These are phyloP conservation scores for Hydractinia symbiolongicarpus DNA, from an alignment of 30 jellyfish, hydroid and myxozoan genomes.

Conservation along the genomic window DNA sequence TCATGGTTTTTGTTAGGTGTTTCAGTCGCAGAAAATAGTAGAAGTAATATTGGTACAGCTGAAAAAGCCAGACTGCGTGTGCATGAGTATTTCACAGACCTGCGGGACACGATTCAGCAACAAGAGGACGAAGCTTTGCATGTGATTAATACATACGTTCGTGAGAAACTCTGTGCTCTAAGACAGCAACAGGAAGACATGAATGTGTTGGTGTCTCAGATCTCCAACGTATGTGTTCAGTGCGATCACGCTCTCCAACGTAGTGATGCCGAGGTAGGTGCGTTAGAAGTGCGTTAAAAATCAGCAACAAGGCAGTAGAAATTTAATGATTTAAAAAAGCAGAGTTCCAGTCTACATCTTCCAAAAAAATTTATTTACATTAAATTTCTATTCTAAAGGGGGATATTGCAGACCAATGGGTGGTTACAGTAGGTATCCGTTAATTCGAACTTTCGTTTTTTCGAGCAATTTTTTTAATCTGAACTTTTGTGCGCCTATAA, in stretches of 20 bases:
- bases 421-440: too few species aligned
- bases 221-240: slow-evolving; percentile 70
- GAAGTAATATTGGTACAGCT: slow-evolving; percentile 63
- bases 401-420: too few species aligned
- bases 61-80: slow-evolving; percentile 76
- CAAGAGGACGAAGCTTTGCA: slow-evolving; percentile 91
- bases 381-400: too few species aligned
- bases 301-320: too few species aligned
- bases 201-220: slow-evolving; percentile 79
- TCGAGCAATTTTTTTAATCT: too few species aligned
- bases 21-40: slow-evolving; percentile 37
- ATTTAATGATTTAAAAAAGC: too few species aligned
- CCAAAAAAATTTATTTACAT: too few species aligned
- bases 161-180: slow-evolving; percentile 79
- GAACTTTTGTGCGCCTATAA: too few species aligned
- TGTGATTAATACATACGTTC: slow-evolving; percentile 61
- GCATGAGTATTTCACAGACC: slow-evolving; percentile 68
- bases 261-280: slow-evolving; percentile 84
- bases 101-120: slow-evolving; percentile 82
- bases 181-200: slow-evolving; percentile 95
- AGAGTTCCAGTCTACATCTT: too few species aligned
- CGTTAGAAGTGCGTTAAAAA: background rate
- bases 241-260: slow-evolving; percentile 70
- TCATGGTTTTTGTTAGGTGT: slow-evolving; percentile 34
- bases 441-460: too few species aligned